Percentiles rank a stretch among this genome's conserved stretches.
These are phyloP conservation scores for Drosophila leontia DNA, from an alignment of 1,140 invertebrate genomes.

Conservation along the genomic window DNA sequence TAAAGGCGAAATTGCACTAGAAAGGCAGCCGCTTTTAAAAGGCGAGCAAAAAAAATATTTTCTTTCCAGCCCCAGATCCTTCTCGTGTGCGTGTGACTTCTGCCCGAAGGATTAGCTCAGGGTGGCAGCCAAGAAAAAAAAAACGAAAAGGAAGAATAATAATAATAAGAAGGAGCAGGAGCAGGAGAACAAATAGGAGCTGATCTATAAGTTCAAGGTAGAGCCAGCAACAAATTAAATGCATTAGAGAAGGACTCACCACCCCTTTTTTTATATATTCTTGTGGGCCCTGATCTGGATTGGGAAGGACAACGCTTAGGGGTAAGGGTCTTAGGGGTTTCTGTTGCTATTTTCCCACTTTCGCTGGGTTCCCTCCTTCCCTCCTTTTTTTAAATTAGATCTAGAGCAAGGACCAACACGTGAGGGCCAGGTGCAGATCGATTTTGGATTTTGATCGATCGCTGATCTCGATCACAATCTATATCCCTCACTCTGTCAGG, in stretches of 20 bases:
- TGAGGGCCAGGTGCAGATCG: slow-evolving; percentile 62
- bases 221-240: slow-evolving; percentile 80
- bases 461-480: slow-evolving; percentile 14
- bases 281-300: slow-evolving; percentile 48
- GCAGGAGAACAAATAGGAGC: not conserved
- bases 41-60: slow-evolving; percentile 73
- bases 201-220: slow-evolving; percentile 1
- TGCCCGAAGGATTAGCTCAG: slow-evolving; percentile 67
- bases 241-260: slow-evolving; percentile 69
- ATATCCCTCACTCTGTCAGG: not conserved
- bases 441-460: slow-evolving; percentile 25
- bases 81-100: slow-evolving; percentile 52
- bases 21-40: slow-evolving; percentile 59
- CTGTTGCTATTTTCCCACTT: slow-evolving; percentile 16
- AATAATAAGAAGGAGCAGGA: not conserved
- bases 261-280: slow-evolving; percentile 59
- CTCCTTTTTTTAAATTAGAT: slow-evolving; percentile 70
- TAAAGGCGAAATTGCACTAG: slow-evolving; percentile 49
- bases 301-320: slow-evolving; percentile 6
- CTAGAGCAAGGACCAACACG: slow-evolving; percentile 74
- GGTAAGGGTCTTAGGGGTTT: slow-evolving; percentile 52
- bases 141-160: not conserved
- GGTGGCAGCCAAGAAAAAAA: slow-evolving; percentile 33
- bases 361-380: not conserved
- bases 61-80: slow-evolving; percentile 46